Percentiles rank a stretch among this genome's conserved stretches.
Conservation (phyloP, 2,888 invertebrate species). For the Liodrosophila aerea region DNA sequence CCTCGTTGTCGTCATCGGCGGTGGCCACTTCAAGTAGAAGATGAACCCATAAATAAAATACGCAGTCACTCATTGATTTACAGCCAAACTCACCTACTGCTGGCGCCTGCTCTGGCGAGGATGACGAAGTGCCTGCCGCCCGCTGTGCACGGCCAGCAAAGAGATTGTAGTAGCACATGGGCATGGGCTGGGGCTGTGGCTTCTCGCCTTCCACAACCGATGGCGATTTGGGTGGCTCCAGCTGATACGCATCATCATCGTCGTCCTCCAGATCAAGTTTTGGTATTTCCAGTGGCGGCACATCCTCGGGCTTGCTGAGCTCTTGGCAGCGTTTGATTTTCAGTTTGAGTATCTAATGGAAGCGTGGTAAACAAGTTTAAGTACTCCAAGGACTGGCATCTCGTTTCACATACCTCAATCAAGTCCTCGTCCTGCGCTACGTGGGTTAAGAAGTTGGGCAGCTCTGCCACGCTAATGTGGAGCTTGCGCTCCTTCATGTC, state of each 20-base stretch:
- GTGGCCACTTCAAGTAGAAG: conserved; percentile 80
- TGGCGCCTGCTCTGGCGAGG: conserved; percentile 81
- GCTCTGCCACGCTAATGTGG: conserved; percentile 66
- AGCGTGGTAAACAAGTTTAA: not conserved
- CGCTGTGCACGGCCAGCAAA: conserved; percentile 80
- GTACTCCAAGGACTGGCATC: too few species aligned
- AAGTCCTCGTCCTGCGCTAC: conserved; percentile 79
- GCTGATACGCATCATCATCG: conserved; percentile 65
- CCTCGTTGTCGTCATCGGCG: conserved; percentile 92
- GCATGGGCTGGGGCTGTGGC: conserved; percentile 80
- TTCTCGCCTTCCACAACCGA: conserved; percentile 76
- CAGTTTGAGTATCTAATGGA: conserved; percentile 76
- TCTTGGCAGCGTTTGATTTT: conserved; percentile 79
- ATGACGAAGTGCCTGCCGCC: conserved; percentile 80
- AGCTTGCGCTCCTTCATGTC: conserved; percentile 67
- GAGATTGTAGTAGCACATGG: conserved; percentile 82
- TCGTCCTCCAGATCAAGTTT: conserved; percentile 71
- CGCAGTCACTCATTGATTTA: not conserved
- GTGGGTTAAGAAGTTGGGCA: conserved; percentile 77
- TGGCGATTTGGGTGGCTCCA: conserved; percentile 74
- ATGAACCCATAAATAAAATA: conserved; percentile 6
- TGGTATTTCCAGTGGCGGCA: conserved; percentile 59
- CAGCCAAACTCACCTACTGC: conserved; percentile 73
- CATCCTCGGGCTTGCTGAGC: conserved; percentile 65
- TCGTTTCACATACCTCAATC: conserved; percentile 65